Evolutionary conservation across 2,888 invertebrate species (phyloP).

Genomic region (Hydraecia micacea): DNA sequence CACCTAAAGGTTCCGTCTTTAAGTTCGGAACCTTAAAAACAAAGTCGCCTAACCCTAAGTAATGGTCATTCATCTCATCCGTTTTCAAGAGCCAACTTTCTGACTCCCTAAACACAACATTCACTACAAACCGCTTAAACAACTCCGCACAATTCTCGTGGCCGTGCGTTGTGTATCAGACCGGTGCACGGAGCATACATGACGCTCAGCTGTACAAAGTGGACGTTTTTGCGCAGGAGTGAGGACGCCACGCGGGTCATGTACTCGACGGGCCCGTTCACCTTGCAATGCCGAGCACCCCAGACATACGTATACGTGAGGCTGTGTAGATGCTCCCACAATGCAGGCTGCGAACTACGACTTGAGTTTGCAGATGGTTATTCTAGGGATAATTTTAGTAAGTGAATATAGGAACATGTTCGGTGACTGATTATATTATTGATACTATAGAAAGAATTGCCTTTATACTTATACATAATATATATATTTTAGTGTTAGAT

Average conservation of each 20-base stretch:
- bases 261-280: conserved; percentile 78
- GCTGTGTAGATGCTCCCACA: conserved; percentile 13
- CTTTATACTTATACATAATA: too few species aligned
- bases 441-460: background rate
- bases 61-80: too few species aligned
- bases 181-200: conserved; percentile 16
- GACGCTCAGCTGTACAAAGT: conserved; percentile 65
- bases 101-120: background rate
- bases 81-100: background rate
- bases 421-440: background rate
- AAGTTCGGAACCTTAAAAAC: background rate
- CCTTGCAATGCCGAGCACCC: conserved; percentile 86
- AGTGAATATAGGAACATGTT: background rate
- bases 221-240: conserved; percentile 67
- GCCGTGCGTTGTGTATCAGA: conserved; percentile 11
- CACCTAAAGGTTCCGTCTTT: background rate
- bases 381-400: background rate
- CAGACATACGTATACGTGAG: conserved; percentile 36
- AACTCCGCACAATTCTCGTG: conserved; percentile 1
- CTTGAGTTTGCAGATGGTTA: background rate
- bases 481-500: too few species aligned
- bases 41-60: background rate
- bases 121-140: background rate
- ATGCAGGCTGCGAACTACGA: background rate
- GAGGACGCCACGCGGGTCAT: conserved; percentile 60